A percentile compares a stretch with the other conserved stretches of the same genome.
phyloP scores from a whole-genome alignment of 2,888 invertebrate genomes.

The Nebria brevicollis region DNA sequence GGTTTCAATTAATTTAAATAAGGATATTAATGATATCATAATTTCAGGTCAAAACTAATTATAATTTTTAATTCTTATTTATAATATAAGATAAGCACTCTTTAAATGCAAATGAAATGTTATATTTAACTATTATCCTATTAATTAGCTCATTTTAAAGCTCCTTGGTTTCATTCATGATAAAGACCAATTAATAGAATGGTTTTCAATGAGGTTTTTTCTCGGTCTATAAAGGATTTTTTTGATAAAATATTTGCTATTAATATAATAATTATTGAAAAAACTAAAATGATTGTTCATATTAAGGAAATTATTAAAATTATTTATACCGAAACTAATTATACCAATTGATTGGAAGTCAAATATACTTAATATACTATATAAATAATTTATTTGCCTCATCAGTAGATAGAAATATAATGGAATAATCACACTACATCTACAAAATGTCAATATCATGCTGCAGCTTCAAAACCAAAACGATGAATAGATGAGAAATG shows the following conservation, averaged over 20 bases:
- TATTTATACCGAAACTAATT: constrained; percentile 66
- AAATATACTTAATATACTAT: constrained; percentile 74
- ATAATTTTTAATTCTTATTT: constrained; percentile 64
- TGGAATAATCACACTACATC: constrained; percentile 69
- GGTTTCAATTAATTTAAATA: constrained; percentile 64
- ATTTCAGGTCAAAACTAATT: constrained; percentile 67
- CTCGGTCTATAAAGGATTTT: constrained; percentile 67
- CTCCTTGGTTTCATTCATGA: constrained; percentile 68
- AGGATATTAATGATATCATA: constrained; percentile 60
- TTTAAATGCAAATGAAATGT: constrained; percentile 65
- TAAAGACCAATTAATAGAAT: constrained; percentile 64
- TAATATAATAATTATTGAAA: constrained; percentile 64
- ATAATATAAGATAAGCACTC: constrained; percentile 60
- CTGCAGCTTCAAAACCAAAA: constrained; percentile 71
- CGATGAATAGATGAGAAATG: constrained; percentile 66
- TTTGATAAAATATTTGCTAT: constrained; percentile 67
- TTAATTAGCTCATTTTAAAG: constrained; percentile 66
- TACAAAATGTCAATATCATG: constrained; percentile 74
- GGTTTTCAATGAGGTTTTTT: constrained; percentile 72
- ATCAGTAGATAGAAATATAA: constrained; percentile 73
- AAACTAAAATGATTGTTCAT: constrained; percentile 59
- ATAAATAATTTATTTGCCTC: constrained; percentile 69
- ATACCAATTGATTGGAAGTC: constrained; percentile 75
- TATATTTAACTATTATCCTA: constrained; percentile 62
- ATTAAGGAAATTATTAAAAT: constrained; percentile 61